A percentile compares a stretch with the other conserved stretches of the same genome.
These are phyloP conservation scores for Peromyscus nudipes DNA, from an alignment of 2,797 vertebrate genomes.

Conservation along the genomic window DNA sequence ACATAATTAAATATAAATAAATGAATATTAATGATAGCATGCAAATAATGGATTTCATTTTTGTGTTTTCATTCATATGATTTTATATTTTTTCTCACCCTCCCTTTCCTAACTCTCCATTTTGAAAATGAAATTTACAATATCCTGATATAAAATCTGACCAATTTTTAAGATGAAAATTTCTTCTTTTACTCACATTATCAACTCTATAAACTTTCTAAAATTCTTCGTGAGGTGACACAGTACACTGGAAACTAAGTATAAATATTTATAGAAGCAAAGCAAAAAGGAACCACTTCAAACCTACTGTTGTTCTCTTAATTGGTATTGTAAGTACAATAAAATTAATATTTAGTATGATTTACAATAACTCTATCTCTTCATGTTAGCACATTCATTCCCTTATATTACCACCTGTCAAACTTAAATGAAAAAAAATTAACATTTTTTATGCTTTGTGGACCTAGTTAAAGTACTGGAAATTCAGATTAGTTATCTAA, in stretches of 20 bases:
- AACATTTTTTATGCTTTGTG: neutral
- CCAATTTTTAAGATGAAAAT: neutral
- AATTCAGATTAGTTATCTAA: neutral
- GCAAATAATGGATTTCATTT: neutral
- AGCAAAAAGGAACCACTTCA: constrained; percentile 5
- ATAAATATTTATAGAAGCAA: neutral
- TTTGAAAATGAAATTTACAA: constrained; percentile 11
- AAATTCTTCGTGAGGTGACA: constrained; percentile 14
- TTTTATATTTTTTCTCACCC: no score
- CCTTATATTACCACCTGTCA: neutral
- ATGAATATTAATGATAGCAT: no score
- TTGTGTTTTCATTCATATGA: neutral
- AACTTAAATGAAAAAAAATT: neutral
- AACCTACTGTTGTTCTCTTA: neutral
- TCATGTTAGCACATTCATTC: neutral
- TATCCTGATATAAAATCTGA: neutral
- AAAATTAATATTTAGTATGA: neutral
- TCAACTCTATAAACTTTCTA: neutral
- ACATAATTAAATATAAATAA: neutral
- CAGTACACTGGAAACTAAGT: neutral
- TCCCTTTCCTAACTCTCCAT: neutral
- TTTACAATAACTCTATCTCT: neutral
- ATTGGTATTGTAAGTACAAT: neutral
- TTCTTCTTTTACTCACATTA: neutral
- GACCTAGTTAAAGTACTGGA: neutral